phyloP scores from a whole-genome alignment of 2,888 invertebrate genomes.

The Anodontia alba region DNA sequence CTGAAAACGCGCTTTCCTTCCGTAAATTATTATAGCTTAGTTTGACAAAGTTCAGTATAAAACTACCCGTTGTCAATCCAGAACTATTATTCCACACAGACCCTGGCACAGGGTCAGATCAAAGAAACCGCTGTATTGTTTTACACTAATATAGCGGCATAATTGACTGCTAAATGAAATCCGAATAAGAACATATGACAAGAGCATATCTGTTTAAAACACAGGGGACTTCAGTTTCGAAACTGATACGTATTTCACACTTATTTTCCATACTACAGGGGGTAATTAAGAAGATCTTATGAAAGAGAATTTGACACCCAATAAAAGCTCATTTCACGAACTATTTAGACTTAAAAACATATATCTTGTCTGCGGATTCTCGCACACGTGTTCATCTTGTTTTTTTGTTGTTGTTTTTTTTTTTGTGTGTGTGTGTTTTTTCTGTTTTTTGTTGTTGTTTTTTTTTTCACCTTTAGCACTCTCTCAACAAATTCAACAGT shows the following conservation, averaged over 20 bases:
- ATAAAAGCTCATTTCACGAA: too few species aligned
- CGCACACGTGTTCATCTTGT: too few species aligned
- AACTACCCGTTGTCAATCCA: not conserved
- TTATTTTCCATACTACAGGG: not conserved
- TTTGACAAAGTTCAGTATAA: slow-evolving; percentile 3
- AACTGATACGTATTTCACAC: not conserved
- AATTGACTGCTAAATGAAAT: slow-evolving; percentile 20
- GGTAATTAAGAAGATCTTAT: not conserved
- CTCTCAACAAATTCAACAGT: too few species aligned
- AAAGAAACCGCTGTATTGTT: slow-evolving; percentile 41
- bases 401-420: too few species aligned
- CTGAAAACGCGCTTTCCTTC: too few species aligned
- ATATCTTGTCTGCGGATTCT: too few species aligned
- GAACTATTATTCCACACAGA: not conserved
- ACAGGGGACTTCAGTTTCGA: slow-evolving; percentile 3
- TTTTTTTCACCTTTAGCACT: too few species aligned
- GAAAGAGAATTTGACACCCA: too few species aligned
- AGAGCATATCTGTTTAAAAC: not conserved
- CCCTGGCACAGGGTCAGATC: slow-evolving; percentile 24
- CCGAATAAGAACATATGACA: slow-evolving; percentile 9
- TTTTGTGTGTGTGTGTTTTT: too few species aligned
- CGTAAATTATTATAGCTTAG: too few species aligned
- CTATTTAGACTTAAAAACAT: too few species aligned
- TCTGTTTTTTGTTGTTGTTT: too few species aligned
- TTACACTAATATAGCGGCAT: slow-evolving; percentile 11